phyloP scores from a whole-genome alignment of 2,888 invertebrate genomes.

The Torymus tubicola region DNA sequence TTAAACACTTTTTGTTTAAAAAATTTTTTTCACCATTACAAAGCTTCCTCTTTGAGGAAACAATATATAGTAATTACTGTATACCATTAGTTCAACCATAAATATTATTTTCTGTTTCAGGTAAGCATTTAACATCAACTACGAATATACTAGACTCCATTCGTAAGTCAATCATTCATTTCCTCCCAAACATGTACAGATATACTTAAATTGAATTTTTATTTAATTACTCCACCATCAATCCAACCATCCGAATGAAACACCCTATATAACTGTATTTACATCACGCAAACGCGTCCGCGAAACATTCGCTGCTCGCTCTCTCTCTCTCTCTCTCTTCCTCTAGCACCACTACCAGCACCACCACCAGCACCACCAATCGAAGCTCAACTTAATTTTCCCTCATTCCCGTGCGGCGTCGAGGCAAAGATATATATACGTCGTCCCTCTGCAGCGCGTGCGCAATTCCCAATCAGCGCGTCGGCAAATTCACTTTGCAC shows the following conservation, averaged over 20 bases:
- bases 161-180: constrained; percentile 13
- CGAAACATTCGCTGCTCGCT: background rate
- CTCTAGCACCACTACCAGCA: too few relatives aligned
- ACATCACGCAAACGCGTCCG: background rate
- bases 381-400: constrained; percentile 41
- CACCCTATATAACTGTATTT: too few relatives aligned
- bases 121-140: constrained; percentile 23
- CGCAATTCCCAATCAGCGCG: constrained; percentile 32
- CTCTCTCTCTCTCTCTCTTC: too few relatives aligned
- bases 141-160: background rate
- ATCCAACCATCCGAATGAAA: too few relatives aligned
- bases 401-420: background rate
- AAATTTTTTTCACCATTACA: too few relatives aligned
- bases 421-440: background rate
- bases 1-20: too few relatives aligned
- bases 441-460: background rate
- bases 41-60: too few relatives aligned
- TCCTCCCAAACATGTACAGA: background rate
- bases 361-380: constrained; percentile 6
- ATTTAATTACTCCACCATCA: too few relatives aligned
- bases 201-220: too few relatives aligned
- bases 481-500: constrained; percentile 26
- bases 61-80: too few relatives aligned
- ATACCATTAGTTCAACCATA: background rate
- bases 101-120: constrained; percentile 29